Evolutionary conservation across 2,797 vertebrate genomes (phyloP), one percentile per base, ranked within the genome.

Genomic region (Thalassophryne amazonica): DNA sequence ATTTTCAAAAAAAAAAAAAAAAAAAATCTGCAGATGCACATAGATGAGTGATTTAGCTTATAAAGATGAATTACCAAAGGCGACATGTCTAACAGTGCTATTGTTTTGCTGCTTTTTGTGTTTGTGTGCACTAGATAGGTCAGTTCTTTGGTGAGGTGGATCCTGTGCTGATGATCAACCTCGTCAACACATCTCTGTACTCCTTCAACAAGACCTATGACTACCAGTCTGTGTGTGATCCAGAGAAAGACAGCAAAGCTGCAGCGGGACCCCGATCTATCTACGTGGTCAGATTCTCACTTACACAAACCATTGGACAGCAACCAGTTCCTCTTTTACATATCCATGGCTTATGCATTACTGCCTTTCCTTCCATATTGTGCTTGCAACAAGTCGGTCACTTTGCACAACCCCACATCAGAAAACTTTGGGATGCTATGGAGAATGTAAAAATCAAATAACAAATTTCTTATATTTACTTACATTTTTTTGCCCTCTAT

Each of bases 131-230:
- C 50, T 69, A 99, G 97, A 96, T 98, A 69, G 95, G 97, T 75
- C 93, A 94, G 85, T 99, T 99, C 79, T 98, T 98, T 71, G 97
- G 97, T 17, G 97, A 99, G 66, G 94, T 99, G 75, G 97, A 99
- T 51, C 93, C 97, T 2, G 93, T 94, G 51, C 66, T 99, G 69
- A 99, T 99, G 97, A 84, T 91, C 76, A 93, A 92, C 56, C 87
- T 99, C 50, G 89, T 98, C 60, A 97, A 97, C 71, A 92, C 91
- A 36, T 95, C 94, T 1, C 69, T 99, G 4, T 99, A 95, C 74
- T 93, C 93, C 59, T 96, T 95, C 72, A 97, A 98, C 65, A 99
- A 98, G 80, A 97, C 96, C 0, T 99, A 99, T 0, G 96, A 99
- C 84, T 99, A 97, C 71, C 97, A 99, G 58, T 98, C 96, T 0